Conservation (phyloP, 2,888 invertebrate genomes). For the Fragum fragum region DNA sequence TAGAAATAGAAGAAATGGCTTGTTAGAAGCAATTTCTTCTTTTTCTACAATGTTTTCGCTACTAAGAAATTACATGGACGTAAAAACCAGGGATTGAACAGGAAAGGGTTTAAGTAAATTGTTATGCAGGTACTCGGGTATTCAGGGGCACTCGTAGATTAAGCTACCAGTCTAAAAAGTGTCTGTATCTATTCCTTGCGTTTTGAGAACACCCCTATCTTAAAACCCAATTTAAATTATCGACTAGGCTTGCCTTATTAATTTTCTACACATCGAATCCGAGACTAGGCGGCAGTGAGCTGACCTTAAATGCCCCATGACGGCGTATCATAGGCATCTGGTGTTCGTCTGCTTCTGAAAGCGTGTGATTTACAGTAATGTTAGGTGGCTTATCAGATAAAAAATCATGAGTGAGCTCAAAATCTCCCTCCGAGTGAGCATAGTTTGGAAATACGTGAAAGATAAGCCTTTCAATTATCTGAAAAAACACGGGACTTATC, state of each 20-base stretch:
- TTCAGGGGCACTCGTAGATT: too few relatives aligned
- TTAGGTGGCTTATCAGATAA: constrained; percentile 21
- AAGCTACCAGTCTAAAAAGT: too few relatives aligned
- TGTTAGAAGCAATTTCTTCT: too few relatives aligned
- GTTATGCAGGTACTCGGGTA: too few relatives aligned
- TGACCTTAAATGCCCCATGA: constrained; percentile 27
- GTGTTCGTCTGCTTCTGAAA: constrained; percentile 22
- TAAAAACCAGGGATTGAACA: too few relatives aligned
- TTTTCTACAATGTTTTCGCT: too few relatives aligned
- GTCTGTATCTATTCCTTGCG: background rate
- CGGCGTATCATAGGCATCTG: constrained; percentile 18
- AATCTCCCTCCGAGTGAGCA: background rate
- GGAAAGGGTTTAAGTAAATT: too few relatives aligned
- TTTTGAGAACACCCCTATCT: constrained; percentile 10
- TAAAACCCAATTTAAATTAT: background rate
- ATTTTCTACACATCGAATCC: background rate
- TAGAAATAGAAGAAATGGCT: too few relatives aligned
- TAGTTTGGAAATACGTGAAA: constrained; percentile 7
- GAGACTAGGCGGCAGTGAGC: constrained; percentile 15
- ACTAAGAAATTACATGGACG: too few relatives aligned
- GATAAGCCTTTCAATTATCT: background rate
- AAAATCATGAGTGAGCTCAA: constrained; percentile 4
- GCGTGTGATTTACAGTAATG: constrained; percentile 33
- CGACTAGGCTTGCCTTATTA: constrained; percentile 2
- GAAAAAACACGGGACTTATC: background rate